Conservation (phyloP, 2,888 invertebrate genomes). For the Calephelis perditalis region DNA sequence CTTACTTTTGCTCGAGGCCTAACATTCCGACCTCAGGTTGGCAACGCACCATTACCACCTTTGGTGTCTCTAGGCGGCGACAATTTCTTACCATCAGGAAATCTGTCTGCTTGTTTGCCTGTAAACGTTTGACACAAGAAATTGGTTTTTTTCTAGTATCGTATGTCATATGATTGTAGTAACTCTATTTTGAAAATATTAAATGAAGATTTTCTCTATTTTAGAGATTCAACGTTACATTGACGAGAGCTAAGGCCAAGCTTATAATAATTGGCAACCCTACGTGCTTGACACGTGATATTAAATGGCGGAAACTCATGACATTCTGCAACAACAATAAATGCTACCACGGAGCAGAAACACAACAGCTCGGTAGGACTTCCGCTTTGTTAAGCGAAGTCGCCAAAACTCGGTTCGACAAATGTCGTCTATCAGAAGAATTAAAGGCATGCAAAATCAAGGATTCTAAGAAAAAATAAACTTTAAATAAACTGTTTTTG, state of each 20-base stretch:
- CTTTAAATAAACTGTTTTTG: background rate
- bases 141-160: no score
- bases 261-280: conserved; percentile 78
- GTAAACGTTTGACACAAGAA: no score
- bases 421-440: conserved; percentile 37
- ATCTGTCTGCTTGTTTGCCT: no score
- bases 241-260: conserved; percentile 83
- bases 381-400: conserved; percentile 40
- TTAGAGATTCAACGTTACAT: conserved; percentile 84
- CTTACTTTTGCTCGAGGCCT: no score
- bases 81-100: no score
- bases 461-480: conserved; percentile 20
- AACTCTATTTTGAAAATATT: no score
- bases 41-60: no score
- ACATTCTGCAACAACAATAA: conserved; percentile 42
- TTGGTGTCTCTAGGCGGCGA: no score
- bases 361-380: conserved; percentile 43
- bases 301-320: conserved; percentile 62
- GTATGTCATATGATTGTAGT: no score
- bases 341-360: conserved; percentile 52
- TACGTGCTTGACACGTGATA: conserved; percentile 45
- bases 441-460: conserved; percentile 26
- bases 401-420: conserved; percentile 39
- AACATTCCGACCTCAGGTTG: no score
- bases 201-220: conserved; percentile 31